Evolutionary conservation across 2,113 vertebrate genomes (phyloP).

Genomic region (Meriones unguiculatus): DNA sequence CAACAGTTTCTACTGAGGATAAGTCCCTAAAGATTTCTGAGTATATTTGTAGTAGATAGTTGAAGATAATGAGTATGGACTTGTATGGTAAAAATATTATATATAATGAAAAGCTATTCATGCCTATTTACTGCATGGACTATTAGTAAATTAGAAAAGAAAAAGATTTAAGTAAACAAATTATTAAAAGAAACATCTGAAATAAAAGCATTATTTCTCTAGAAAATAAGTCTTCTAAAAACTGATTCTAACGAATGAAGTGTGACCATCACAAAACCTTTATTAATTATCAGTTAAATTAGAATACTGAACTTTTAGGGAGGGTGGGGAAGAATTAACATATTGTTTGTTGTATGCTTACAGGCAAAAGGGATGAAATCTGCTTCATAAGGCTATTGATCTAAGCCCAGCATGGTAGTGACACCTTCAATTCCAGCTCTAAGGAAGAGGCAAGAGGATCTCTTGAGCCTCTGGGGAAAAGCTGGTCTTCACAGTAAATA

Average conservation of each 20-base stretch:
- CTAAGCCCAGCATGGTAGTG: neutral
- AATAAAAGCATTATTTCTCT: constrained; percentile 13
- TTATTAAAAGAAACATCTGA: neutral
- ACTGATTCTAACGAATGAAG: neutral
- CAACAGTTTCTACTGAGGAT: neutral
- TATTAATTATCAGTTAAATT: neutral
- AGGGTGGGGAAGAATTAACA: neutral
- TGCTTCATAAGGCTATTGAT: neutral
- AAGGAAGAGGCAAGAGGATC: too few relatives aligned
- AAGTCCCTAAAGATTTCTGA: neutral
- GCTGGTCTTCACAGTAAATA: neutral
- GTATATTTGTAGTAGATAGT: neutral
- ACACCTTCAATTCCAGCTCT: neutral
- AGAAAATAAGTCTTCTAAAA: neutral
- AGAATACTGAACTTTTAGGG: neutral
- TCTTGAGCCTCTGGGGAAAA: neutral
- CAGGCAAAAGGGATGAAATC: neutral
- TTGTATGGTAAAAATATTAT: neutral
- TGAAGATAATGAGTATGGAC: neutral
- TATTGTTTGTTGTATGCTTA: neutral
- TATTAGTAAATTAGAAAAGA: constrained; percentile 27
- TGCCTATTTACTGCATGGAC: neutral
- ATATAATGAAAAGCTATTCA: neutral
- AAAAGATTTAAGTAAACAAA: neutral
- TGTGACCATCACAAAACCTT: neutral